Conservation (phyloP, 1,140 invertebrate genomes). For the Phymastichus coffea region DNA sequence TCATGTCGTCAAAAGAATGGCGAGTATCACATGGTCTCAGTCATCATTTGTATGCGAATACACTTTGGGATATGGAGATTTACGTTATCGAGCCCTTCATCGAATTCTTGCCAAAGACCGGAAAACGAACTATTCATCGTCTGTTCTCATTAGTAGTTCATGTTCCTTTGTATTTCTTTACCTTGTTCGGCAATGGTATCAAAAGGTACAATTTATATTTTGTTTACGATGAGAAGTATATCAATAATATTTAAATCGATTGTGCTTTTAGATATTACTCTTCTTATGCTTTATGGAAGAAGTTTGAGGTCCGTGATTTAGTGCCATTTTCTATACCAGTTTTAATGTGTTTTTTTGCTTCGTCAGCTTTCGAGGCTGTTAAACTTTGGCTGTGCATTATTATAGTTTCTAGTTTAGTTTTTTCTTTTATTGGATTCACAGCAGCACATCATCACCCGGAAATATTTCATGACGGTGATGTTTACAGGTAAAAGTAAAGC, state of each 20-base stretch:
- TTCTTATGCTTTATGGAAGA: slow-evolving; percentile 15
- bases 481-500: slow-evolving; percentile 49
- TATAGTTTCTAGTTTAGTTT: slow-evolving; percentile 62
- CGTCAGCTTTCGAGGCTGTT: slow-evolving; percentile 43
- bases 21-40: slow-evolving; percentile 75
- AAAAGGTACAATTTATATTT: slow-evolving; percentile 53
- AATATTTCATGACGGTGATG: slow-evolving; percentile 81
- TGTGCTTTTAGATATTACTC: slow-evolving; percentile 44
- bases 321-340: slow-evolving; percentile 59
- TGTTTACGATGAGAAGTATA: not conserved
- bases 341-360: slow-evolving; percentile 53
- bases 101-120: slow-evolving; percentile 62
- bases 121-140: slow-evolving; percentile 48
- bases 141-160: slow-evolving; percentile 54
- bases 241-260: slow-evolving; percentile 11
- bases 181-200: slow-evolving; percentile 49
- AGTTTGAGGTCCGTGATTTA: slow-evolving; percentile 43
- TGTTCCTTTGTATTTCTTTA: slow-evolving; percentile 56
- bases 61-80: slow-evolving; percentile 74
- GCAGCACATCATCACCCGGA: slow-evolving; percentile 83
- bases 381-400: slow-evolving; percentile 64
- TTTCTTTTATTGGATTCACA: slow-evolving; percentile 68
- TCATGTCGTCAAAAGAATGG: slow-evolving; percentile 72
- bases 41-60: slow-evolving; percentile 81
- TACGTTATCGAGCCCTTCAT: slow-evolving; percentile 70